Base-by-base conservation (phyloP, 2,113 vertebrate species). In the Phylloscopus trochiloides region DNA sequence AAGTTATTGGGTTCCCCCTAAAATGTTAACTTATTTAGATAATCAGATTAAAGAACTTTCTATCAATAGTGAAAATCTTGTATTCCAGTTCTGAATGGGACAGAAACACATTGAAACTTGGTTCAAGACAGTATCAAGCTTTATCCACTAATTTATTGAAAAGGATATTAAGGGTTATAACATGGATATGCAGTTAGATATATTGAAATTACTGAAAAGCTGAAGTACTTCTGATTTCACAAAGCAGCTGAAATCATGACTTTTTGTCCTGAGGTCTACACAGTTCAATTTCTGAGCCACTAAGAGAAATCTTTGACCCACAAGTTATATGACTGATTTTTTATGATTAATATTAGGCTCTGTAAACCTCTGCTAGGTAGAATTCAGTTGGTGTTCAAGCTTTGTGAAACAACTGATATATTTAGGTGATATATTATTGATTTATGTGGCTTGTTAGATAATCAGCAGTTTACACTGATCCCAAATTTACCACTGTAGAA, bases 181-280 rank as follows among this genome's bases (percentile, higher is more conserved):
- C 10, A 38, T 0, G 1, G 11, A 51, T n/a, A 14, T 47, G 18
- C 24, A 51, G 26, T 43, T 6, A 72, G 14, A 11, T 52, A 36
- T 6, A 34, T 4, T 3, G 10, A 85, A 48, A 9, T 52, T 65
- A 55, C 24, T 36, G 20, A 42, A 81, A 70, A 81, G 14, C 2
- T 3, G 7, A 19, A 4, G 8, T 26, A 24, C 22, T 72, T 45
- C n/a, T 34, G 15, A 57, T 59, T 68, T 93, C 79, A 50, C 14
- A 26, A 68, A 75, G 4, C 14, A 82, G 7, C 1, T 63, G 5
- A 36, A 36, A 36, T 36, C 36, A 36, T 8, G 36, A 36, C 12
- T 48, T 90, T 67, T 84, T 75, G n/a, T 31, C 28, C 25, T 20
- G 28, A 78, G 10, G 4, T 50, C 3, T 40, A 68, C 21, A 63